Percentiles rank a stretch among this genome's conserved stretches.
phyloP scores from a whole-genome alignment of 2,888 invertebrate genomes.

The Macrophya alboannulata region DNA sequence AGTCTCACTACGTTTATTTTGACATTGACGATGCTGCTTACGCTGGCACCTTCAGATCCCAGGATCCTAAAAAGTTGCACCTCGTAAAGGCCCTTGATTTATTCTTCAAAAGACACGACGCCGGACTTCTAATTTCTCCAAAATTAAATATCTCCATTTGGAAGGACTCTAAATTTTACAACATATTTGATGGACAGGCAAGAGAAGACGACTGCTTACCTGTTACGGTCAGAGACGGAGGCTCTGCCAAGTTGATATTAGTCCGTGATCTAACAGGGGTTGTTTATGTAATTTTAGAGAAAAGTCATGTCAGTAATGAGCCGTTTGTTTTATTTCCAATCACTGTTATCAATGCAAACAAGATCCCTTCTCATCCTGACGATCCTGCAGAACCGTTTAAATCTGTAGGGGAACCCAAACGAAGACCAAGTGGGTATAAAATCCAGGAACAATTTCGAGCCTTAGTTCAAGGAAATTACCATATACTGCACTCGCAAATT shows the following conservation, averaged over 20 bases:
- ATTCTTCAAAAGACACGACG: constrained; percentile 71
- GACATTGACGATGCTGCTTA: constrained; percentile 73
- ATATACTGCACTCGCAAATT: constrained; percentile 70
- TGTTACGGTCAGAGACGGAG: constrained; percentile 59
- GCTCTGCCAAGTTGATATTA: constrained; percentile 72
- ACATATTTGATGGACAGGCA: constrained; percentile 75
- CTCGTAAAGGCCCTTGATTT: constrained; percentile 72
- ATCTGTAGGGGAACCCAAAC: constrained; percentile 62
- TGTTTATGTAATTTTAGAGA: constrained; percentile 73
- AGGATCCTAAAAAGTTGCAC: constrained; percentile 71
- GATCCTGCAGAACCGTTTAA: constrained; percentile 62
- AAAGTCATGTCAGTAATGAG: constrained; percentile 72
- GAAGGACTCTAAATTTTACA: constrained; percentile 68
- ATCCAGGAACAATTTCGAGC: constrained; percentile 72
- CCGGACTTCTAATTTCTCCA: constrained; percentile 72
- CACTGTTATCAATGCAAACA: constrained; percentile 63
- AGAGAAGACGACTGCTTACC: constrained; percentile 70
- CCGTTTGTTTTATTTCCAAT: constrained; percentile 72
- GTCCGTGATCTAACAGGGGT: constrained; percentile 70
- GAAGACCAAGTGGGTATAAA: constrained; percentile 71
- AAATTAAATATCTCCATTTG: constrained; percentile 74
- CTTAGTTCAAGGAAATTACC: constrained; percentile 72
- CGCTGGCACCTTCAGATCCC: constrained; percentile 74
- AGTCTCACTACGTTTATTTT: constrained; percentile 68
- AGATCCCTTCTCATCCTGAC: constrained; percentile 60